These are phyloP conservation scores for Gastracanthus pulcherrimus DNA, from an alignment of 2,888 invertebrate species.

Conservation along the genomic window DNA sequence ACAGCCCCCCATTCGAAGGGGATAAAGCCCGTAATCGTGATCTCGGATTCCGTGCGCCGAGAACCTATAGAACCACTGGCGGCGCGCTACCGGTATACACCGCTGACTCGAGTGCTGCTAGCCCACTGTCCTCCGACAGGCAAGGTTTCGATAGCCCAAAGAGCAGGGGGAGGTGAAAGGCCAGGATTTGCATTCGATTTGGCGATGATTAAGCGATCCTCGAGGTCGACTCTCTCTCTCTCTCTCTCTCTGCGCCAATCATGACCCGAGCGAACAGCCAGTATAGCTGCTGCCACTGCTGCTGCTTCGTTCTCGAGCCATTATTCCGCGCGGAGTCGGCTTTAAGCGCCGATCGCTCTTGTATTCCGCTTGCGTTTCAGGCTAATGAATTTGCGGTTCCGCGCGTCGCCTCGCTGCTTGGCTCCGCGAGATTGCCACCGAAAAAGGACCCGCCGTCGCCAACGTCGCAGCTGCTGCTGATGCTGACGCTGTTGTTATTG, in stretches of 20 bases:
- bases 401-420: not conserved
- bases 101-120: no score
- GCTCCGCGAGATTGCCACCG: not conserved
- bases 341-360: constrained; percentile 1
- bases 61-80: not conserved
- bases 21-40: constrained; percentile 20
- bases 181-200: constrained; percentile 55
- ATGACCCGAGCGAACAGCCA: not conserved
- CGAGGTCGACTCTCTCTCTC: not conserved
- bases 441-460: not conserved
- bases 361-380: constrained; percentile 15
- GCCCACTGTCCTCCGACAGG: no score
- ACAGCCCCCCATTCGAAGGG: not conserved
- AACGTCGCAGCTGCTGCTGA: not conserved
- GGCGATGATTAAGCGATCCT: constrained; percentile 51
- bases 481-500: no score
- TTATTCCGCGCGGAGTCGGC: constrained; percentile 2
- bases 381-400: constrained; percentile 49
- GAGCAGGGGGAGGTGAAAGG: not conserved
- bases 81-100: no score
- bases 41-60: constrained; percentile 19
- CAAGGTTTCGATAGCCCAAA: not conserved
- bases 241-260: constrained; percentile 12
- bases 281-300: not conserved
- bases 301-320: not conserved